phyloP scores from a whole-genome alignment of 2,113 vertebrate species.

The Upupa epops region DNA sequence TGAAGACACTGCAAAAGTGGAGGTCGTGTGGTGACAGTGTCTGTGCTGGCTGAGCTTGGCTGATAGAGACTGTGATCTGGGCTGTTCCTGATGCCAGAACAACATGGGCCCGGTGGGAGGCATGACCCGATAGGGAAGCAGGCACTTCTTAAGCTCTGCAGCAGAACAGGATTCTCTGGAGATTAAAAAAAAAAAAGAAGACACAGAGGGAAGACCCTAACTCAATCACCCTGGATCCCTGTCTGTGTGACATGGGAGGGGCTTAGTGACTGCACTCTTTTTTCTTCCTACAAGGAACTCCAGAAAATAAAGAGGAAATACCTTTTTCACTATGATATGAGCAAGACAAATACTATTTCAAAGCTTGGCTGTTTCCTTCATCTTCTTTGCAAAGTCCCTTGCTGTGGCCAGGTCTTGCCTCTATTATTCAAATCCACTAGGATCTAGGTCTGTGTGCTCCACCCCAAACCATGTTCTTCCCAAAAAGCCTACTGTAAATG shows the following conservation, averaged over 20 bases:
- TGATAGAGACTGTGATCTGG: neutral
- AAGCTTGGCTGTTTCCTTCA: neutral
- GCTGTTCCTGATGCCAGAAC: slow-evolving; percentile 1
- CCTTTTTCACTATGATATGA: neutral
- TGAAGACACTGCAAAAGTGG: neutral
- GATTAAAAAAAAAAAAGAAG: neutral
- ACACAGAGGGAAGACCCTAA: neutral
- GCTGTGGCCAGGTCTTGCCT: neutral
- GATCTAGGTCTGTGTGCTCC: neutral
- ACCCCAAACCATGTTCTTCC: neutral
- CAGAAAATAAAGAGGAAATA: neutral
- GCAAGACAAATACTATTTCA: neutral
- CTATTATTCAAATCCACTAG: neutral
- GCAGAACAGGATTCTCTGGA: neutral
- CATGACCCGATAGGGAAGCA: neutral
- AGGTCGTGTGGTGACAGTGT: fast-evolving
- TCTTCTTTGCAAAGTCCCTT: neutral
- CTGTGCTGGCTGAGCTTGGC: slow-evolving; percentile 12
- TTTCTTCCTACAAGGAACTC: neutral
- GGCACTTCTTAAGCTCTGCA: neutral
- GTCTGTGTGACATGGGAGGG: neutral
- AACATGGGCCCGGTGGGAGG: fast-evolving
- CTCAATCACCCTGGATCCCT: neutral
- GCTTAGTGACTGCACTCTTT: neutral
- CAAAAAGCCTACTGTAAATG: neutral